Conservation (phyloP, 2,888 invertebrate genomes). For the Machimus rusticus region DNA sequence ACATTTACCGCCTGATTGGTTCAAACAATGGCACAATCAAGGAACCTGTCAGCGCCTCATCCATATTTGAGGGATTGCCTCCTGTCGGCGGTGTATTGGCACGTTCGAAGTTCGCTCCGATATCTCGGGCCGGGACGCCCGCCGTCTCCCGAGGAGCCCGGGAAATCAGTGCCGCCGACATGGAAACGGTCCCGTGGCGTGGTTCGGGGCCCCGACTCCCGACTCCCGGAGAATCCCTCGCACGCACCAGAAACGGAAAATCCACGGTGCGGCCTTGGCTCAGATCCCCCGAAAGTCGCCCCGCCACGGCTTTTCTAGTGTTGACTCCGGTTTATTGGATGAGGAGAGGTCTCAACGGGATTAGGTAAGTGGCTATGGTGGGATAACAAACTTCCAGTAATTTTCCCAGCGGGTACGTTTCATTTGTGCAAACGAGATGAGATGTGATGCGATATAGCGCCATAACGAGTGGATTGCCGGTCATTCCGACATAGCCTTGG, state of each 20-base stretch:
- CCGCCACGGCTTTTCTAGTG: background rate
- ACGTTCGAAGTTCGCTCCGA: background rate
- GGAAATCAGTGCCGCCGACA: constrained; percentile 1
- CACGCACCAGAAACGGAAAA: constrained; percentile 29
- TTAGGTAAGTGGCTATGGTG: constrained; percentile 38
- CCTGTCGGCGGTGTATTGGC: constrained; percentile 14
- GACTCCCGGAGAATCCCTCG: background rate
- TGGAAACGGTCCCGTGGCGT: background rate
- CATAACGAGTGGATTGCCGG: constrained; percentile 38
- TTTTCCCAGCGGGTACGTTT: constrained; percentile 38
- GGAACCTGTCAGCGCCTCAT: constrained; percentile 33
- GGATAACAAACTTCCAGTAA: constrained; percentile 38
- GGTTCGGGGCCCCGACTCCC: background rate
- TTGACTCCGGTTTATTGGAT: constrained; percentile 28
- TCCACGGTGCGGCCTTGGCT: background rate
- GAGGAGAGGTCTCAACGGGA: constrained; percentile 35
- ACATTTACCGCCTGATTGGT: constrained; percentile 36
- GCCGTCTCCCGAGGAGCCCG: background rate
- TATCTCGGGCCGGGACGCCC: constrained; percentile 1
- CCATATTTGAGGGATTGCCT: constrained; percentile 34
- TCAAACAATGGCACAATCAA: constrained; percentile 39
- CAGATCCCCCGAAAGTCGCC: background rate
- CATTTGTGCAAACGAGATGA: constrained; percentile 34
- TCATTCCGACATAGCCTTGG: constrained; percentile 13
- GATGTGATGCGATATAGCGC: constrained; percentile 31